Evolutionary conservation across 2,797 vertebrate species (phyloP).

Genomic region (Macrochelys suwanniensis): DNA sequence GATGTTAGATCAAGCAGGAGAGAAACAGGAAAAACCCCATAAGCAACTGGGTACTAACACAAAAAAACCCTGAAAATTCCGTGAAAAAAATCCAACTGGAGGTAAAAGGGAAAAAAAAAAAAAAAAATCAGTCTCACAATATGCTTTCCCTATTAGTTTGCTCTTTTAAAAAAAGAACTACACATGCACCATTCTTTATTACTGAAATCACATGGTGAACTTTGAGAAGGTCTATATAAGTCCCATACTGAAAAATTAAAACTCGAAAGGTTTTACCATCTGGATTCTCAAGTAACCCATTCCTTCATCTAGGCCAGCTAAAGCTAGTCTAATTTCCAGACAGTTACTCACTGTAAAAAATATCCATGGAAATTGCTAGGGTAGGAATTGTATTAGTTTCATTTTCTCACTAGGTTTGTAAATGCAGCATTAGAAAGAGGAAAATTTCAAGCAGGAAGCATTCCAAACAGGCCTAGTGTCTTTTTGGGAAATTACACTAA

Average conservation of each 20-base stretch:
- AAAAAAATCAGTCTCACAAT: background rate
- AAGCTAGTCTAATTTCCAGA: constrained; percentile 44
- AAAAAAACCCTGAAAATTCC: background rate
- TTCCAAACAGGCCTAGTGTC: constrained; percentile 61
- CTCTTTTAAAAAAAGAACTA: background rate
- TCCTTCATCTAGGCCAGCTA: constrained; percentile 27
- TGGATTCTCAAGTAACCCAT: constrained; percentile 43
- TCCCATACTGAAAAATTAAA: constrained; percentile 35
- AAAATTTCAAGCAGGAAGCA: constrained; percentile 50
- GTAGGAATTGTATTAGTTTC: constrained; percentile 6
- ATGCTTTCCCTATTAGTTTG: background rate
- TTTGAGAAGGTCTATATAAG: constrained; percentile 27
- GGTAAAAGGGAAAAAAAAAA: background rate
- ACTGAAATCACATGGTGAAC: constrained; percentile 62
- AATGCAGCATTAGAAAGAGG: constrained; percentile 18
- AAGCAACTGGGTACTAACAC: background rate
- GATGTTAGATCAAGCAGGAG: background rate
- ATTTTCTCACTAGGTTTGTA: constrained; percentile 17
- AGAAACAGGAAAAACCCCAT: background rate
- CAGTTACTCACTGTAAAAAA: background rate
- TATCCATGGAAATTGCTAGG: constrained; percentile 47
- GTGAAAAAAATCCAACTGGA: background rate
- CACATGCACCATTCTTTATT: constrained; percentile 18
- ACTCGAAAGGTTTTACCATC: constrained; percentile 49
- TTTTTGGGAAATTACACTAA: constrained; percentile 69